Conservation (phyloP, 2,113 vertebrate genomes). For the Cryptotis parvus region DNA sequence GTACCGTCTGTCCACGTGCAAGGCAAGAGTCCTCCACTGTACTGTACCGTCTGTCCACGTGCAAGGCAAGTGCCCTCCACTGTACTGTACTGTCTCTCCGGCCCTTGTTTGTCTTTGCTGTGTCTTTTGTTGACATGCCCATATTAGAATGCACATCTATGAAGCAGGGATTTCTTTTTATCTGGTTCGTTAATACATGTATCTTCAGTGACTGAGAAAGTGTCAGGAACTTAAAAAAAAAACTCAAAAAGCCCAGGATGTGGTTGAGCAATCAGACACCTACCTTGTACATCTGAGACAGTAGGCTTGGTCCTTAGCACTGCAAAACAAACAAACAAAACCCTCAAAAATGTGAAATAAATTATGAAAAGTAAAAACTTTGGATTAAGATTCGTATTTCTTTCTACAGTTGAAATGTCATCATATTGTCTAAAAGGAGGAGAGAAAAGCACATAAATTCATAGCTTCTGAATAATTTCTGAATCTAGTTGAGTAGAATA, state of each 20-base stretch:
- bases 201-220: neutral
- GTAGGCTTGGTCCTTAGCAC: no score
- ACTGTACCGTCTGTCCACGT: no score
- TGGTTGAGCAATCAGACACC: no score
- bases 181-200: constrained; percentile 1
- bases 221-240: neutral
- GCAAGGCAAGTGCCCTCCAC: no score
- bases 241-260: neutral
- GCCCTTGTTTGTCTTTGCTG: neutral
- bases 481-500: constrained; percentile 14
- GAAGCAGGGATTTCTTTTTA: neutral
- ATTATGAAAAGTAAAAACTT: constrained; percentile 38
- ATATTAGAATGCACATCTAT: neutral
- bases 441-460: neutral
- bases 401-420: neutral
- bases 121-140: neutral
- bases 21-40: no score
- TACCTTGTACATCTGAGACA: no score
- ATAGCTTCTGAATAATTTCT: constrained; percentile 12
- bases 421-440: neutral
- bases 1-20: no score
- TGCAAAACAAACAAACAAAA: no score
- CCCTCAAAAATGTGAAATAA: constrained; percentile 7
- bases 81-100: no score
- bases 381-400: neutral